These are phyloP conservation scores for Semicossyphus pulcher DNA, from an alignment of 2,113 vertebrate genomes.

Conservation along the genomic window DNA sequence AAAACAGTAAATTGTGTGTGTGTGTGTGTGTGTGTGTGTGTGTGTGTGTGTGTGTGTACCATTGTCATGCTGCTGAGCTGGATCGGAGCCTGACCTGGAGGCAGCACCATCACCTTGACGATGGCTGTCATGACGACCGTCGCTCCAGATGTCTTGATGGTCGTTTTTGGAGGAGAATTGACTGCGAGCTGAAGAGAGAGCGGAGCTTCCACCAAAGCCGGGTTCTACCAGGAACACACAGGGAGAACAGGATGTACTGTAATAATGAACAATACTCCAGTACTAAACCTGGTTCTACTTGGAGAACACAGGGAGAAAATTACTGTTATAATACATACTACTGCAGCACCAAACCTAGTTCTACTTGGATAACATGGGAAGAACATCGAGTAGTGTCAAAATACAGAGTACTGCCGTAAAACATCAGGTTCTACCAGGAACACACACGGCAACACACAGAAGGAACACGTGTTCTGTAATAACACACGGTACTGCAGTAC, in stretches of 20 bases:
- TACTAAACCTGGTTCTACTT: too few species aligned
- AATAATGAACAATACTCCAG: too few species aligned
- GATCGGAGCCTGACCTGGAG: slow-evolving; percentile 71
- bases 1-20: not conserved
- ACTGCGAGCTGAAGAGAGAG: slow-evolving; percentile 88
- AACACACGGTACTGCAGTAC: too few species aligned
- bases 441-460: too few species aligned
- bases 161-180: slow-evolving; percentile 83
- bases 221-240: slow-evolving; percentile 73
- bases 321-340: too few species aligned
- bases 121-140: slow-evolving; percentile 86
- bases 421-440: too few species aligned
- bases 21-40: slow-evolving; percentile 22
- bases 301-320: too few species aligned
- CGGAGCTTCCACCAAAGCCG: slow-evolving; percentile 86
- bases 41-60: slow-evolving; percentile 76
- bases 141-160: slow-evolving; percentile 89
- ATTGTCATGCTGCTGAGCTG: slow-evolving; percentile 94
- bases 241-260: not conserved
- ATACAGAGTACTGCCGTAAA: too few species aligned
- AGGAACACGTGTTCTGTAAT: too few species aligned
- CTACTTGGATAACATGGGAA: too few species aligned
- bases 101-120: slow-evolving; percentile 87
- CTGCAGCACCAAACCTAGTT: too few species aligned
- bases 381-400: too few species aligned